These are phyloP conservation scores for Polylopha cassiicola DNA, from an alignment of 2,888 invertebrate species.

Conservation along the genomic window DNA sequence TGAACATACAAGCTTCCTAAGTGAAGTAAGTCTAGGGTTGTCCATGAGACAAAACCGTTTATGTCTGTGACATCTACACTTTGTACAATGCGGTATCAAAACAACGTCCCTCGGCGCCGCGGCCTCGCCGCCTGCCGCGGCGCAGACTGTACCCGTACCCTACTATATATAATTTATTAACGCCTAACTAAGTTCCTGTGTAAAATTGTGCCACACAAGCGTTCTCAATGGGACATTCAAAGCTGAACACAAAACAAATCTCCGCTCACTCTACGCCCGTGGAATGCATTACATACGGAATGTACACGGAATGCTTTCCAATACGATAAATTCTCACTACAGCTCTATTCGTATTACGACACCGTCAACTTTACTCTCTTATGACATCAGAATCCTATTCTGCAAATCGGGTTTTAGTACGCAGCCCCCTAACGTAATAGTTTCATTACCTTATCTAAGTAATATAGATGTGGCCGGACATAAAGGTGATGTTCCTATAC, in stretches of 20 bases:
- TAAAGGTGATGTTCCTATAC: constrained; percentile 53
- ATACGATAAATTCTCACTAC: constrained; percentile 42
- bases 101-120: constrained; percentile 32
- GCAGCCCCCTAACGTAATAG: constrained; percentile 53
- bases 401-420: constrained; percentile 45
- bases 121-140: constrained; percentile 16
- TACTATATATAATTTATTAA: constrained; percentile 68
- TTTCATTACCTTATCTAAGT: constrained; percentile 52
- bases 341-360: constrained; percentile 54
- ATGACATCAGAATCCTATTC: constrained; percentile 49
- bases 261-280: constrained; percentile 29
- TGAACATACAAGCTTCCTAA: constrained; percentile 52
- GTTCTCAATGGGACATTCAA: constrained; percentile 55
- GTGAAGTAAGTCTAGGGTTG: constrained; percentile 51
- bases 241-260: constrained; percentile 46
- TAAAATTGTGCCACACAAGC: constrained; percentile 72
- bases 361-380: constrained; percentile 47
- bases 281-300: constrained; percentile 30
- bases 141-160: constrained; percentile 50
- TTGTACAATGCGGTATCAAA: constrained; percentile 60
- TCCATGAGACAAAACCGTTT: constrained; percentile 48
- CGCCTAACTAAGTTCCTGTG: constrained; percentile 69
- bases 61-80: constrained; percentile 56
- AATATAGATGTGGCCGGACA: constrained; percentile 62
- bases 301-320: constrained; percentile 7